Percentiles rank a stretch among this genome's conserved stretches.
These are phyloP conservation scores for Cairina moschata DNA, from an alignment of 2,113 vertebrate genomes.

Conservation along the genomic window DNA sequence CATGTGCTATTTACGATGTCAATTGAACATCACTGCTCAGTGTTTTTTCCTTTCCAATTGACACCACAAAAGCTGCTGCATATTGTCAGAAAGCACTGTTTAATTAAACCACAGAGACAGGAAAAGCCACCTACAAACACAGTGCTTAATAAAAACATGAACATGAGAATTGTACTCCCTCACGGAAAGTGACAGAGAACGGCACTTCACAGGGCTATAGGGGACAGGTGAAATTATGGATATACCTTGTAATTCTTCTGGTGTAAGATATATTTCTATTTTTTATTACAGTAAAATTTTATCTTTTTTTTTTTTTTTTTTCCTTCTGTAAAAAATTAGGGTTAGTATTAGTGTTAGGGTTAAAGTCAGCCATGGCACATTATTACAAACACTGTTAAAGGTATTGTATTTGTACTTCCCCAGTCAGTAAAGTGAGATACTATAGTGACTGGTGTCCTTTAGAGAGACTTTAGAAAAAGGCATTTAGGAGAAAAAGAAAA, in stretches of 20 bases:
- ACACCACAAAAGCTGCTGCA: not conserved
- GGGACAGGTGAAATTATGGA: not conserved
- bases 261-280: not conserved
- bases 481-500: not conserved
- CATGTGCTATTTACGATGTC: not conserved
- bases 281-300: not conserved
- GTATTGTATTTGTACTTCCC: not conserved
- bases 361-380: not conserved
- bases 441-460: accelerated
- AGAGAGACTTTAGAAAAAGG: not conserved
- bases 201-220: not conserved
- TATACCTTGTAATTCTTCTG: not conserved
- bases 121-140: conserved; percentile 11
- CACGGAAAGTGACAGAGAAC: not conserved
- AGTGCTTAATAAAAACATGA: not conserved
- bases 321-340: not conserved
- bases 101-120: conserved; percentile 14
- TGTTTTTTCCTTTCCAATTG: conserved; percentile 43
- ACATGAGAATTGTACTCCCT: not conserved
- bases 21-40: not conserved
- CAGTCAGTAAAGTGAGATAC: not conserved
- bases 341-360: not conserved
- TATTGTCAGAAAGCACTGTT: not conserved
- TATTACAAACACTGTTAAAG: not conserved
- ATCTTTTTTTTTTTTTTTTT: not conserved